These are phyloP conservation scores for Peromyscus californicus DNA, from an alignment of 2,113 vertebrate species.

Conservation along the genomic window DNA sequence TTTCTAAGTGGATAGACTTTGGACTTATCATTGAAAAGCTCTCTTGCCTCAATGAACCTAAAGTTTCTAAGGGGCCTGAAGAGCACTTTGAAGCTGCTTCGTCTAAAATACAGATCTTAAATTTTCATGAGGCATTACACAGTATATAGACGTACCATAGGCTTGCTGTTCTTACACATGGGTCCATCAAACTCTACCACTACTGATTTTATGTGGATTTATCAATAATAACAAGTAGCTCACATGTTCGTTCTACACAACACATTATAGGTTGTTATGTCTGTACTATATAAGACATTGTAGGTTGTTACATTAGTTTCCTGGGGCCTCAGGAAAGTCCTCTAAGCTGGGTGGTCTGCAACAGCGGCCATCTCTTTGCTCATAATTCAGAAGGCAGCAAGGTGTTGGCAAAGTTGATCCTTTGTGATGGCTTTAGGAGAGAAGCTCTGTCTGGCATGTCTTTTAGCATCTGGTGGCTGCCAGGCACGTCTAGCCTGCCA, in stretches of 20 bases:
- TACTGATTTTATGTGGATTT: neutral
- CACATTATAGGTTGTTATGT: neutral
- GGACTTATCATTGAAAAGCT: neutral
- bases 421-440: neutral
- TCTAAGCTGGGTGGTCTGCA: neutral
- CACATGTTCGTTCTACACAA: neutral
- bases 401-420: neutral
- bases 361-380: neutral
- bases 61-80: neutral
- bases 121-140: neutral
- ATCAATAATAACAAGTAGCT: neutral
- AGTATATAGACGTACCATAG: neutral
- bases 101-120: neutral
- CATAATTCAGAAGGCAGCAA: neutral
- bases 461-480: neutral
- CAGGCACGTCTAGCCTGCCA: neutral
- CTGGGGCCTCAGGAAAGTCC: neutral
- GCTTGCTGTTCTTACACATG: neutral
- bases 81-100: neutral
- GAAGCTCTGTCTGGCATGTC: neutral
- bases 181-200: neutral
- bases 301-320: neutral
- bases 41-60: neutral
- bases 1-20: neutral
- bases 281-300: no score